phyloP scores from a whole-genome alignment of 2,888 invertebrate species.

The Digitonthophagus gazella region DNA sequence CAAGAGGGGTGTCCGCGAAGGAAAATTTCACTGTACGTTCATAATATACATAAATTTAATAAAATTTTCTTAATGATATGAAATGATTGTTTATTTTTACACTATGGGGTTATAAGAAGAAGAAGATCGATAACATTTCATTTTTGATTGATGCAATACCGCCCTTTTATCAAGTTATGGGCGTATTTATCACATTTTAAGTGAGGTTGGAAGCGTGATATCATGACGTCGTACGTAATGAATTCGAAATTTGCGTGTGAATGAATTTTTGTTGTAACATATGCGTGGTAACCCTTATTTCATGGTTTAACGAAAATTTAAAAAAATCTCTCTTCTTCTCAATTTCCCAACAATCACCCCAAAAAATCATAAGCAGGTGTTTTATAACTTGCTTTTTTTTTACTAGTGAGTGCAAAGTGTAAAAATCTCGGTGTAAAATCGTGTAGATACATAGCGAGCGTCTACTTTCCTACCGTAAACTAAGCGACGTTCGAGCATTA shows the following conservation, averaged over 20 bases:
- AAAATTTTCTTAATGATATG: too few species aligned
- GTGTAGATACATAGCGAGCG: background rate
- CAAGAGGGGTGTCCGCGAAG: too few species aligned
- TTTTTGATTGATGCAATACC: too few species aligned
- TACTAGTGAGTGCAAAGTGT: background rate
- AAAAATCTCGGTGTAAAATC: background rate
- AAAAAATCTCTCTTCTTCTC: background rate
- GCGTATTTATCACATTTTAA: slow-evolving; percentile 1
- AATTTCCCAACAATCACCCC: too few species aligned
- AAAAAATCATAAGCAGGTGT: background rate
- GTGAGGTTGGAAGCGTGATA: background rate
- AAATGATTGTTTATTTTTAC: too few species aligned
- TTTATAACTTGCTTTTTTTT: background rate
- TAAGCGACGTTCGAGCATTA: slow-evolving; percentile 10
- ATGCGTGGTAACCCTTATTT: background rate
- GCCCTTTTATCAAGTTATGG: too few species aligned
- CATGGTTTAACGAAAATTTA: background rate
- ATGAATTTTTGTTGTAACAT: too few species aligned
- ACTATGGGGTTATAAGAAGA: too few species aligned
- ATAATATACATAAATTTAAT: too few species aligned
- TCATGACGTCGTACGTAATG: background rate
- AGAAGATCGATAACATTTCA: too few species aligned
- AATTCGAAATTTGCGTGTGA: background rate
- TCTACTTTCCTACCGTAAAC: background rate
- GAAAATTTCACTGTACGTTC: background rate